Conservation (phyloP, 2,888 invertebrate species). For the Zaprionus bogoriensis region DNA sequence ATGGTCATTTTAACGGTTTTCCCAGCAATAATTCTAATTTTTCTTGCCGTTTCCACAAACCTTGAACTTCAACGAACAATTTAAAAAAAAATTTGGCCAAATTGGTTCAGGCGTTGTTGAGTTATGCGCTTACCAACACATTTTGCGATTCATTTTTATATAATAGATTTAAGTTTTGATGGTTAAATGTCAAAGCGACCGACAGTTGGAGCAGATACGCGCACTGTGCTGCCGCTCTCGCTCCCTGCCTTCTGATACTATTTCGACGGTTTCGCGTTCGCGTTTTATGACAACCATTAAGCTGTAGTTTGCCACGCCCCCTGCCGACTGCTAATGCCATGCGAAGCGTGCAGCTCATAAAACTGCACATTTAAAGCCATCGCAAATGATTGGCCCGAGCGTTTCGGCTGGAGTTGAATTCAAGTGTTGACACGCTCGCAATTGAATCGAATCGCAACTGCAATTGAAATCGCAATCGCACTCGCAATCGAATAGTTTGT, state of each 20-base stretch:
- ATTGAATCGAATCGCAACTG: neutral
- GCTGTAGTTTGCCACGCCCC: constrained; percentile 29
- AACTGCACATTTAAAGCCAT: constrained; percentile 50
- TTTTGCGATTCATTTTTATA: too few relatives aligned
- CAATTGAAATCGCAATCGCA: neutral
- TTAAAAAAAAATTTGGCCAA: too few relatives aligned
- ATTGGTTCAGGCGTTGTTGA: too few relatives aligned
- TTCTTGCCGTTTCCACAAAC: too few relatives aligned
- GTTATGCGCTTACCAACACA: too few relatives aligned
- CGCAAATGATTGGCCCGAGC: too few relatives aligned
- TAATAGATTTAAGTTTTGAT: constrained; percentile 26
- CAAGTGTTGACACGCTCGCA: neutral
- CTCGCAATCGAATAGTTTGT: neutral
- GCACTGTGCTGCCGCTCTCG: constrained; percentile 1
- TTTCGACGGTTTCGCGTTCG: constrained; percentile 4
- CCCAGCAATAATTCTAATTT: too few relatives aligned
- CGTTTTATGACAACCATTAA: constrained; percentile 48
- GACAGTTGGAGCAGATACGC: constrained; percentile 38
- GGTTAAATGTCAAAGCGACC: constrained; percentile 41
- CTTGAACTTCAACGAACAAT: too few relatives aligned
- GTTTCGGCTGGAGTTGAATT: constrained; percentile 19
- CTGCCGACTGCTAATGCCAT: neutral
- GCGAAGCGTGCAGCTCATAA: constrained; percentile 28
- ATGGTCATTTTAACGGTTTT: too few relatives aligned
- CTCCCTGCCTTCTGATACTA: neutral